Evolutionary conservation across 2,888 invertebrate genomes (phyloP).

Genomic region (Dryomyza anilis): DNA sequence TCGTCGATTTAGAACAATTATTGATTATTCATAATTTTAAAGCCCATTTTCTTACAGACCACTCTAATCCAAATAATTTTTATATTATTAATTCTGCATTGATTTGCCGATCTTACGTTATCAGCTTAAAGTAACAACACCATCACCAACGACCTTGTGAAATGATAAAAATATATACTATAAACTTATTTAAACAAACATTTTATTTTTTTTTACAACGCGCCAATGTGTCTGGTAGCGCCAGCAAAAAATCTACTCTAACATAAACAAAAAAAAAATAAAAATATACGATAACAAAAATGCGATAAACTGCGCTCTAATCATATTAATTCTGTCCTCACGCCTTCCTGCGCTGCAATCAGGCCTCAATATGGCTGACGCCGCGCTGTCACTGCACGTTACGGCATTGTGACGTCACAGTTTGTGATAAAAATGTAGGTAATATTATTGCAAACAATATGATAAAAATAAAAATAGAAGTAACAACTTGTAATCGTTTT

Average conservation of each 20-base stretch:
- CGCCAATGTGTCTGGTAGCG: constrained; percentile 39
- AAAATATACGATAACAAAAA: constrained; percentile 12
- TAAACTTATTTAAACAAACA: too few relatives aligned
- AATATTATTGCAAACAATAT: constrained; percentile 3
- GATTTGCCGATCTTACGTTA: too few relatives aligned
- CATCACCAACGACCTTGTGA: constrained; percentile 1
- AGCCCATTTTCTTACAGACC: too few relatives aligned
- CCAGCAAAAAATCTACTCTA: constrained; percentile 31
- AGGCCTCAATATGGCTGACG: too few relatives aligned
- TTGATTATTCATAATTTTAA: too few relatives aligned
- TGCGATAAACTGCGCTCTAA: constrained; percentile 15
- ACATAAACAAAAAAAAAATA: constrained; percentile 27
- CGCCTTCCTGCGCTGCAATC: too few relatives aligned
- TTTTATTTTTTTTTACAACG: constrained; percentile 11
- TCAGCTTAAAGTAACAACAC: too few relatives aligned
- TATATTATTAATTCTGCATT: too few relatives aligned
- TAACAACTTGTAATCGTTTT: too few relatives aligned
- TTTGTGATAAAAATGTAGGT: constrained; percentile 3
- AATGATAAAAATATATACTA: constrained; percentile 7
- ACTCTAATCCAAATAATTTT: too few relatives aligned
- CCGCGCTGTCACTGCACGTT: too few relatives aligned
- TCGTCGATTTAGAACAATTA: too few relatives aligned
- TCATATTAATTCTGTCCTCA: constrained; percentile 1
- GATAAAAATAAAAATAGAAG: not conserved
- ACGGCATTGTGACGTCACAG: constrained; percentile 6